These are phyloP conservation scores for Acipenser transmontanus DNA, from an alignment of 2,797 vertebrate species.

Conservation along the genomic window DNA sequence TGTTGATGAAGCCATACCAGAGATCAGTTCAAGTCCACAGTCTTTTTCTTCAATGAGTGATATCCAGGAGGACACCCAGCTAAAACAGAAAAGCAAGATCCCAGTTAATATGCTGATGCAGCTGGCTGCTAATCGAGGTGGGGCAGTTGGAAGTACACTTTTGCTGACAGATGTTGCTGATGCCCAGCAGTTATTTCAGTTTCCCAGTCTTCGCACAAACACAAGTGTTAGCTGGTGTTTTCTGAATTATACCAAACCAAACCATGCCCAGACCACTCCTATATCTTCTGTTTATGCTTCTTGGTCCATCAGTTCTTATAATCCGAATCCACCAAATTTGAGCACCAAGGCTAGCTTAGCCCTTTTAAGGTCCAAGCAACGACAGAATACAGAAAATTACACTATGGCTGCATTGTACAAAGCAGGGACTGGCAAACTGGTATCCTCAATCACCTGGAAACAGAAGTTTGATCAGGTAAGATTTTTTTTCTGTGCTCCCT, in stretches of 20 bases:
- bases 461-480: conserved; percentile 86
- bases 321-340: conserved; percentile 89
- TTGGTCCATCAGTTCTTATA: conserved; percentile 90
- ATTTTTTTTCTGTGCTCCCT: conserved; percentile 11
- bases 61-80: conserved; percentile 49
- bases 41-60: conserved; percentile 66
- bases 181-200: conserved; percentile 81
- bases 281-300: conserved; percentile 86
- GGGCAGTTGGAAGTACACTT: conserved; percentile 63
- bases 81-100: conserved; percentile 47
- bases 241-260: conserved; percentile 93
- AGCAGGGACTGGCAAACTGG: conserved; percentile 84
- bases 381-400: conserved; percentile 69
- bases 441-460: conserved; percentile 90
- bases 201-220: conserved; percentile 85
- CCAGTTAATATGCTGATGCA: conserved; percentile 74
- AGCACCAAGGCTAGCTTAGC: conserved; percentile 88
- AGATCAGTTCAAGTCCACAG: conserved; percentile 74
- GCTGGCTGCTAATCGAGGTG: conserved; percentile 59
- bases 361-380: conserved; percentile 88
- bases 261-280: conserved; percentile 63
- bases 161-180: conserved; percentile 74
- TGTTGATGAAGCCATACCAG: conserved; percentile 74
- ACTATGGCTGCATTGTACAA: conserved; percentile 79
- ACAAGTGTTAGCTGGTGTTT: conserved; percentile 97